phyloP scores from a whole-genome alignment of 2,113 vertebrate species.

The Dascyllus trimaculatus region DNA sequence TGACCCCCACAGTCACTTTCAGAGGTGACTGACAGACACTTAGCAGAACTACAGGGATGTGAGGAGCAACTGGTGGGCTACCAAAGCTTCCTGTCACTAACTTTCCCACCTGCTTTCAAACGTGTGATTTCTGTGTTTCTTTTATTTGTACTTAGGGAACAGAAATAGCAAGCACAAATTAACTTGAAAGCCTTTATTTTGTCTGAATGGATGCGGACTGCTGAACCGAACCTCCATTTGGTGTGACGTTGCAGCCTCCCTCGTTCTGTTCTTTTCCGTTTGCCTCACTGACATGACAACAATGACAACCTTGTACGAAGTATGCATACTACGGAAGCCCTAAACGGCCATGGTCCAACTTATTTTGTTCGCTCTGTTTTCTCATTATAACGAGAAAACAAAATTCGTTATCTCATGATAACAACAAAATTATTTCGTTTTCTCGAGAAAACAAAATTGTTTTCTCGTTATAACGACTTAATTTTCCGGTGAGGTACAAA shows the following conservation, averaged over 20 bases:
- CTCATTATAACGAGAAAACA: no score
- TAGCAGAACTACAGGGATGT: neutral
- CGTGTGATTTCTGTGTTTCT: neutral
- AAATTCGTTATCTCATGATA: no score
- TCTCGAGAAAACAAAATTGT: no score
- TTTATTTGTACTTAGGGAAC: neutral
- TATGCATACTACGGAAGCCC: no score
- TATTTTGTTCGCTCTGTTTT: no score
- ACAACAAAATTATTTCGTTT: no score
- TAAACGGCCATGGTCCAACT: no score
- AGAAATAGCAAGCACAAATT: neutral
- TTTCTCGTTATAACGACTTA: no score
- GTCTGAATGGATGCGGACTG: neutral
- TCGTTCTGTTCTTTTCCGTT: neutral
- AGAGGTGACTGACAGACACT: neutral
- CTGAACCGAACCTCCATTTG: neutral
- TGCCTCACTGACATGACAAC: neutral
- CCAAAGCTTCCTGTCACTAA: neutral
- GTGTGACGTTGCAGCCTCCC: constrained; percentile 1
- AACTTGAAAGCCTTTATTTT: constrained; percentile 6
- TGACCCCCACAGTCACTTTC: neutral
- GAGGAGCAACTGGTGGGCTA: neutral
- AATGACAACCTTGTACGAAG: neutral
- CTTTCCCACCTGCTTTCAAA: neutral
- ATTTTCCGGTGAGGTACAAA: no score